Base-by-base conservation (phyloP, 2,888 invertebrate species). In the Pollenia griseotomentosa region DNA sequence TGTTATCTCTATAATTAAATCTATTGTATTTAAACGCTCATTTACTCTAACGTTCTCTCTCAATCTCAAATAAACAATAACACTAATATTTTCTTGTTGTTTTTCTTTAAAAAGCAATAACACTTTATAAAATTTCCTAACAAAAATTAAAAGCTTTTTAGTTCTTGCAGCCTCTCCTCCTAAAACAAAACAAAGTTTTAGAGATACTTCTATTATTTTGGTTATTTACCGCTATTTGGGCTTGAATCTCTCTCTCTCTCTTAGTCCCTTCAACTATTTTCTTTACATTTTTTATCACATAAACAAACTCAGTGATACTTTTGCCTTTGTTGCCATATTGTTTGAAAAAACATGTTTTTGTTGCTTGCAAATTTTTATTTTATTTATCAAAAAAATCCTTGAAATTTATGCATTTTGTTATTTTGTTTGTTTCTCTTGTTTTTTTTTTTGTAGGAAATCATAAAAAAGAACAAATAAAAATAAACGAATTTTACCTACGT, bases 1-100 rank as follows among this genome's bases (percentile, higher is more conserved):
- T 75, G 63, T 81, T 68, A 75, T 63, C 81, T 85, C 81, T 70
- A 82, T 66, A 73, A 82, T 74, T 74, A 65, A 66, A 66, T 57
- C 73, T 48, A 57, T 57, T 55, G 14, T 48, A 48, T 73, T 6
- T 12, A 55, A 66, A 48, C 40, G 65, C 81, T 81, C 74, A 57
- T 66, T 82, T 66, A 66, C 46, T 57, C 33, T 11, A 40, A 46
- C 12, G 10, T 7, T 40, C 75, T 57, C 19, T 65, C 44, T n/a
- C 14, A 71, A 6, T 66, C 10, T 59, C 51, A 33, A 33, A 33
- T 33, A 33, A 33, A 33, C 33, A 33, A 33, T 33, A 33, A 33
- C 33, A 10, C 53, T 40, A 14, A 51, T n/a, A n/a, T 53, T 8
- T 61, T 40, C 44, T 51, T 63, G 2, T 68, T 66, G 12, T 57